Conservation (phyloP, 2,797 vertebrate genomes). For the Alauda arvensis region DNA sequence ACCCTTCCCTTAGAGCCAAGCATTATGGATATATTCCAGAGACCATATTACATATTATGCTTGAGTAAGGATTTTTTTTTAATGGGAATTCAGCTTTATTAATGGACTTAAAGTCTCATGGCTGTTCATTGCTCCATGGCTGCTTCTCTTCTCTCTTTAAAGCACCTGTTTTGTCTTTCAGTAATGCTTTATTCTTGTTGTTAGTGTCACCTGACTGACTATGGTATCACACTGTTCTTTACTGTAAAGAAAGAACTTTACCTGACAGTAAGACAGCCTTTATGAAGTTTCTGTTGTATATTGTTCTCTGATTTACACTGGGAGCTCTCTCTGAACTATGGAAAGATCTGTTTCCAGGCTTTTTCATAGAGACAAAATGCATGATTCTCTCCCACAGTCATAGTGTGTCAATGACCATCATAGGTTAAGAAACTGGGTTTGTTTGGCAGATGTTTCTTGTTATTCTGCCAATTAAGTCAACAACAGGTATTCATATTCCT, state of each 20-base stretch:
- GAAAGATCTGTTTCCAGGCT: background rate
- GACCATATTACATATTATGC: background rate
- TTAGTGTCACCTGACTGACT: too few species aligned
- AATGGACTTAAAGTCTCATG: too few species aligned
- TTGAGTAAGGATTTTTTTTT: too few species aligned
- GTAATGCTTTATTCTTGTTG: too few species aligned
- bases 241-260: background rate
- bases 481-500: slow-evolving; percentile 50
- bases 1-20: background rate
- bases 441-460: slow-evolving; percentile 50
- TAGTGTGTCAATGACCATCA: background rate
- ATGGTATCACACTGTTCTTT: too few species aligned
- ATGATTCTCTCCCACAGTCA: background rate
- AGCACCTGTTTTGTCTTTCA: too few species aligned
- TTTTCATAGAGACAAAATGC: background rate
- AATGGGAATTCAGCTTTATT: too few species aligned
- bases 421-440: slow-evolving; percentile 28
- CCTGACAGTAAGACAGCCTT: background rate
- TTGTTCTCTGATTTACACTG: background rate
- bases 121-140: too few species aligned
- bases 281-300: background rate
- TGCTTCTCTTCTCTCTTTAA: too few species aligned
- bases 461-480: slow-evolving; percentile 49
- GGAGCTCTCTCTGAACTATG: background rate
- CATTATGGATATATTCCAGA: background rate